Base-by-base conservation (phyloP, 2,113 vertebrate genomes). In the Blennius ocellaris region DNA sequence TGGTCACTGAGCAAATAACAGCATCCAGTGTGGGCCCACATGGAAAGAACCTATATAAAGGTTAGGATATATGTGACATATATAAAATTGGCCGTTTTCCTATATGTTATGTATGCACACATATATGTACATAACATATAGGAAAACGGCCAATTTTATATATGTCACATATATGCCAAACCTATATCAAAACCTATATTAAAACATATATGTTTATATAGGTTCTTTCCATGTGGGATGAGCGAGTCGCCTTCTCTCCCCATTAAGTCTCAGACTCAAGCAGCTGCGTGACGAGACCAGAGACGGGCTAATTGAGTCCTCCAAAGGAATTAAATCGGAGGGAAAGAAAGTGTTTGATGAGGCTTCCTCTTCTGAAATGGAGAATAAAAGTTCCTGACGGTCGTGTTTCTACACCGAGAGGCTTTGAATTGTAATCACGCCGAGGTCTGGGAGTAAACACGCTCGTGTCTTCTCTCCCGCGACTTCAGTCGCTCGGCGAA, bases 351-450 rank as follows among this genome's bases (percentile, higher is more conserved):
- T 6, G 7, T 85, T 49, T 72, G 78, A 69, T 86, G 1, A 53
- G 77, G 62, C 0, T 65, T 81, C 62, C 76, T 83, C 76, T 11
- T 83, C 69, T 85, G 36, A 80, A 74, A 87, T 69, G 88, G 83
- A 82, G 45, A 78, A 78, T 69, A 84, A 89, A 80, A 89, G 81
- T 90, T 92, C 87, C 92, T 87, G 66, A 92, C 92, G 81, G 90
- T 90, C 90, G 92, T 61, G 75, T 94, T 95, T 94, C 90, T 87
- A 87, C 89, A 90, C 92, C 88, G 91, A 30, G 93, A 93, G 88
- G 88, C 84, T 94, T 92, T 93, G 92, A 95, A 94, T 94, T 89
- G 83, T 92, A 94, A 93, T 93, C 89, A 89, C 88, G 65, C 76
- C 64, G 62, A 82, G 56, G 56, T 92, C 75, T 84, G 41, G 71